Evolutionary conservation across 2,797 vertebrate species (phyloP), one percentile per base, ranked within the genome.

Genomic region (Anolis apletophallus): DNA sequence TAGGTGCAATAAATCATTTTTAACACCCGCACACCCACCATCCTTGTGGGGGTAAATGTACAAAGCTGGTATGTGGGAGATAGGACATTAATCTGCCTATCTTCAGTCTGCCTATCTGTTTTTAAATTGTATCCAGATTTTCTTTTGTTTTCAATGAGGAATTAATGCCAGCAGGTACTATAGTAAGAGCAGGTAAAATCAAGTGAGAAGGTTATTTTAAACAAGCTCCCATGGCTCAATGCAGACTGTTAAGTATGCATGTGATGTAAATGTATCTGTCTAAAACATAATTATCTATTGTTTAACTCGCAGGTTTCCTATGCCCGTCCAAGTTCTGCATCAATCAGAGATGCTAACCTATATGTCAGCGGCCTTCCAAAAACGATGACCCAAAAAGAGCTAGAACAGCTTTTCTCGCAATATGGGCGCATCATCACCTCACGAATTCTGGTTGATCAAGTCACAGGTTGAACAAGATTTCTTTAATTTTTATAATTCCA

Each of bases 381-480:
- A 97, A 99, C 98, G 80, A 99, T 99, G 99, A 99, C 98, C 95
- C 99, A 99, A 97, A 99, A 99, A 95, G 99, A 99, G 91, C 97
- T 99, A 95, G 99, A 99, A 95, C 98, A 99, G 95, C 98, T 99
- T 92, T 99, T 99, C 96, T 99, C 99, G 87, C 99, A 99, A 96
- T 99, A 99, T 11, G 99, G 99, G 92, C 99, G 99, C 93, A 99
- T 99, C 97, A 99, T 99, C 97, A 99, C 99, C 96, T 99, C 99
- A 93, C 98, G 99, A 94, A 99, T 99, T 97, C 98, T 99, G 92
- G 98, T 99, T 94, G 99, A 99, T 97, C 99, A 99, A 98, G 98
- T 99, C 97, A 99, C 99, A 99, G 99, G 98, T 99, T 95, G 93
- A 95, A 92, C 91, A 88, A 32, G 69, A 40, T 87, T 80, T 84